Base-by-base conservation (phyloP, 1,140 invertebrate species). In the Eurosta solidaginis region DNA sequence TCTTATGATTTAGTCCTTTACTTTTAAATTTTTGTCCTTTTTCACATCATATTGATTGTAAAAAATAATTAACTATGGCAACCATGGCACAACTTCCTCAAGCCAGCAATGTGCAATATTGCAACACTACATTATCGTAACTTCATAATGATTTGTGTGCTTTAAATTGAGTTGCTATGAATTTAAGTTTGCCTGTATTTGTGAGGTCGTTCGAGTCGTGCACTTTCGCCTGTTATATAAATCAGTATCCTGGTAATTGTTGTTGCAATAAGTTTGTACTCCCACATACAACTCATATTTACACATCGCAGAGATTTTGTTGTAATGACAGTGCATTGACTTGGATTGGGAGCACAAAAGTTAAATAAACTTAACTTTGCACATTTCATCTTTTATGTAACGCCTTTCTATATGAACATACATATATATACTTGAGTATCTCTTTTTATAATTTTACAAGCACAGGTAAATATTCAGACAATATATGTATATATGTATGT, bases 361-460 rank as follows among this genome's bases (percentile, higher is more conserved):
- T 59, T 36, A 59, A 59, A n/a, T 59, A 20, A 59, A 59, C 54
- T 59, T n/a, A 27, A 59, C 29, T 59, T 59, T 33, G 27, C 54
- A 59, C 54, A 27, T 33, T 33, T 59, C 17, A 59, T 29, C 14
- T 17, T 12, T 17, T n/a, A 59, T 59, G 33, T 17, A n/a, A 14
- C n/a, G n/a, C n/a, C n/a, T n/a, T n/a, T n/a, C n/a, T n/a, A n/a
- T 14, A 47, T 4, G 14, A 9, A 47, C 7, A 47, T 14, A 47
- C 45, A 47, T 14, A 47, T n/a, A 47, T 47, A 47, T n/a, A 47
- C 0, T 17, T 17, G 45, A 3, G 7, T 1, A 47, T 9, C 45
- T 17, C 4, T 12, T n/a, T n/a, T n/a, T n/a, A n/a, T n/a, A n/a
- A n/a, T n/a, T n/a, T n/a, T n/a, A n/a, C n/a, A n/a, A n/a, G n/a